These are phyloP conservation scores for Tenthredo mesomela DNA, from an alignment of 2,888 invertebrate species.

Conservation along the genomic window DNA sequence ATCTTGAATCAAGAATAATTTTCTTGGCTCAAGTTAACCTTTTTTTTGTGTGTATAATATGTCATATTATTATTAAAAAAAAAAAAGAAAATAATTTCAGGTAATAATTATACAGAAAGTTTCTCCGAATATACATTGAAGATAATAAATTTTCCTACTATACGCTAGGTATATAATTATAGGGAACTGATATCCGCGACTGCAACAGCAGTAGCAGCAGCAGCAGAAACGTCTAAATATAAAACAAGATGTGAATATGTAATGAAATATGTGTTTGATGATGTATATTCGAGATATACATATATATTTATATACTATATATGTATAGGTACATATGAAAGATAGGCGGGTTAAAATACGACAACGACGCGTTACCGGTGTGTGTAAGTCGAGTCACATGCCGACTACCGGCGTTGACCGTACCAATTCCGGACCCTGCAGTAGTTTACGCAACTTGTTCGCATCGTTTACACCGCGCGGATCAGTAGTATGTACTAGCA, in stretches of 20 bases:
- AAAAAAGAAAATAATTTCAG: too few species aligned
- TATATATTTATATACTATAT: background rate
- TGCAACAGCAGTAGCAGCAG: background rate
- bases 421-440: constrained; percentile 28
- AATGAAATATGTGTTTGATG: constrained; percentile 30
- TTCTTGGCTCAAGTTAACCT: too few species aligned
- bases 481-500: background rate
- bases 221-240: constrained; percentile 24
- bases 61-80: too few species aligned
- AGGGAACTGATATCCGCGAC: background rate
- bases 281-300: background rate
- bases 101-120: background rate
- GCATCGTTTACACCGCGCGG: background rate
- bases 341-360: background rate
- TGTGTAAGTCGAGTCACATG: constrained; percentile 45
- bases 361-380: background rate
- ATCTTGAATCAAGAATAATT: too few species aligned
- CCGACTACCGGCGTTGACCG: constrained; percentile 35
- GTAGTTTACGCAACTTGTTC: constrained; percentile 41
- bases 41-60: too few species aligned
- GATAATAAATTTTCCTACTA: background rate
- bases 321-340: background rate
- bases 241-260: background rate
- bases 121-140: background rate
- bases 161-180: background rate